A percentile compares a stretch with the other conserved stretches of the same genome.
Evolutionary conservation across 1,140 invertebrate genomes (phyloP).

Genomic region (Tigriopus japonicus): DNA sequence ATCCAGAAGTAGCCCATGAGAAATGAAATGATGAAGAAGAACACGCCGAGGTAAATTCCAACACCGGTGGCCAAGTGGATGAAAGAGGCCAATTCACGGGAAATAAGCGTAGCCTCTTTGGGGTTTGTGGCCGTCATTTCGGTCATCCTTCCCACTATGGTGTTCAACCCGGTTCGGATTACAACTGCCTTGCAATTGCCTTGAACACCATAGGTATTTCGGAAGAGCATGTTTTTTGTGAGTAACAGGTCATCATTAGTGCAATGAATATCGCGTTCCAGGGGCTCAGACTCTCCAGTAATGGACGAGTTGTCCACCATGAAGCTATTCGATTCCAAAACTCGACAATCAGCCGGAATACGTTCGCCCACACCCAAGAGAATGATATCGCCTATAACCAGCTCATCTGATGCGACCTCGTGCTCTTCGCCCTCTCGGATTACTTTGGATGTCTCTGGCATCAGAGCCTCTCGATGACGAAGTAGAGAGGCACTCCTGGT

Average conservation of each 20-base stretch:
- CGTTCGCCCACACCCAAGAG: constrained; percentile 13
- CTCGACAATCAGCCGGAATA: constrained; percentile 21
- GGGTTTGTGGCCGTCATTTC: constrained; percentile 17
- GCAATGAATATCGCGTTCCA: constrained; percentile 23
- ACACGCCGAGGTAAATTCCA: constrained; percentile 18
- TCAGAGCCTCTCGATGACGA: constrained; percentile 24
- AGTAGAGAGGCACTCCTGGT: constrained; percentile 26
- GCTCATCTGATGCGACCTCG: constrained; percentile 17
- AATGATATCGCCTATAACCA: constrained; percentile 21
- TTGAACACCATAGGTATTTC: constrained; percentile 28
- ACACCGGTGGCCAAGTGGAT: constrained; percentile 20
- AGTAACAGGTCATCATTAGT: constrained; percentile 27
- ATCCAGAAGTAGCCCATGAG: constrained; percentile 20
- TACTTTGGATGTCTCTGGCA: constrained; percentile 22
- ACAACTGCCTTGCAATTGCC: constrained; percentile 13
- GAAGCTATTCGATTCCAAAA: constrained; percentile 22
- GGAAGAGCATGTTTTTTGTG: constrained; percentile 27
- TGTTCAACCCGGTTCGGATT: constrained; percentile 4
- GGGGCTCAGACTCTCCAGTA: constrained; percentile 27
- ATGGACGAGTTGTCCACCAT: constrained; percentile 25
- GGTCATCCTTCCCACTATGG: constrained; percentile 22
- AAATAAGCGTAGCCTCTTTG: constrained; percentile 18
- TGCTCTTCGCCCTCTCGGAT: constrained; percentile 15
- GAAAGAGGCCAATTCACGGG: constrained; percentile 21
- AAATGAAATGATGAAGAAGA: constrained; percentile 20